Percentiles rank a stretch among this genome's conserved stretches.
Conservation (phyloP, 2,888 invertebrate species). For the Megamerina dolium region DNA sequence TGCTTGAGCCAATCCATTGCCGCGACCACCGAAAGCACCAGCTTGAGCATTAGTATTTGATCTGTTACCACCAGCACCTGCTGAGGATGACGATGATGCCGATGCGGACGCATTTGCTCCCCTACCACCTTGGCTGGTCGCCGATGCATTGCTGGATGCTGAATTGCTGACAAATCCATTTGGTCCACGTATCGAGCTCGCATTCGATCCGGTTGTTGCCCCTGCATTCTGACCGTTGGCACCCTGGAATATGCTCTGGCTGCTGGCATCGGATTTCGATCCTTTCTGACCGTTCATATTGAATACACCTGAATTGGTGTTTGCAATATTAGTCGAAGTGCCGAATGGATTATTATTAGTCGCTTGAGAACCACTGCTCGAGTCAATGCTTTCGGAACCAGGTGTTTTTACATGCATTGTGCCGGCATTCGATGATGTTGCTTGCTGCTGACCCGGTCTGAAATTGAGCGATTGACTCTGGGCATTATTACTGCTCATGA, state of each 20-base stretch:
- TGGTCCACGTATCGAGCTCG: constrained; percentile 31
- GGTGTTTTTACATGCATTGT: constrained; percentile 28
- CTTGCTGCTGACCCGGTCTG: constrained; percentile 32
- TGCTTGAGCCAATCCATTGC: constrained; percentile 19
- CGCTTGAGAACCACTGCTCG: constrained; percentile 36
- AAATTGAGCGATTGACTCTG: constrained; percentile 46
- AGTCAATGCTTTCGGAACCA: constrained; percentile 26
- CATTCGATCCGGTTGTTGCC: constrained; percentile 34
- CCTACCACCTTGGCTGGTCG: constrained; percentile 30
- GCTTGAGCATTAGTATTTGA: constrained; percentile 15
- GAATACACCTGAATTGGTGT: constrained; percentile 34
- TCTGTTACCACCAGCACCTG: constrained; percentile 14
- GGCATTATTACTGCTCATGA: constrained; percentile 30
- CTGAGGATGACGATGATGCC: constrained; percentile 25
- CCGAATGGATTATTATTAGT: constrained; percentile 36
- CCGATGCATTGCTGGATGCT: constrained; percentile 37
- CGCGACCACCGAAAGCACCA: constrained; percentile 16
- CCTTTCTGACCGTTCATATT: constrained; percentile 29
- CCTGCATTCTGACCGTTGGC: constrained; percentile 29
- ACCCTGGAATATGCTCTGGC: constrained; percentile 41
- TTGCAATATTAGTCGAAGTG: constrained; percentile 35
- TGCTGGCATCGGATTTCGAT: constrained; percentile 34
- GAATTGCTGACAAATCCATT: constrained; percentile 34
- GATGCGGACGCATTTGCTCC: constrained; percentile 30
- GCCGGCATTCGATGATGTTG: constrained; percentile 40